Conservation (phyloP, 2,113 vertebrate species). For the Nyctereutes procyonoides region DNA sequence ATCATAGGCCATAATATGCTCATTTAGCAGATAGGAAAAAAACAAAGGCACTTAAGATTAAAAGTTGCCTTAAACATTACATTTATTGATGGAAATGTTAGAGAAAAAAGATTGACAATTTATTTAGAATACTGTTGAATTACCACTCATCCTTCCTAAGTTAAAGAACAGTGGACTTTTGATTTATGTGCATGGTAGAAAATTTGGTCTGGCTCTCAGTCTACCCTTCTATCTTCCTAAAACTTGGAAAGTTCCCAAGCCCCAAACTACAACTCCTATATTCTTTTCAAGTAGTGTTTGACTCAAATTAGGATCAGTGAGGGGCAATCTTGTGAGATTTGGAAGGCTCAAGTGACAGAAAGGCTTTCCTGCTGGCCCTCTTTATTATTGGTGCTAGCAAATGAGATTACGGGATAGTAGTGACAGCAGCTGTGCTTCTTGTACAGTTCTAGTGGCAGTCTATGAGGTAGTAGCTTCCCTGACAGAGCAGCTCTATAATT, state of each 20-base stretch:
- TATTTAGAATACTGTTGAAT: background rate
- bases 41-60: background rate
- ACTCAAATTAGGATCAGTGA: background rate
- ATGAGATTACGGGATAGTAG: rapidly evolving
- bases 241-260: background rate
- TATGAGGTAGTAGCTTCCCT: background rate
- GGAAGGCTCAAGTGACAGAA: background rate
- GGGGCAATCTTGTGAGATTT: background rate
- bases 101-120: background rate
- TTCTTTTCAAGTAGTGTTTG: background rate
- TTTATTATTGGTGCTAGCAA: background rate
- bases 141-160: background rate
- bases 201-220: background rate
- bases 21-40: slow-evolving; percentile 10
- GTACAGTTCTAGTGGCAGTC: background rate
- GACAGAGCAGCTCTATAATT: background rate
- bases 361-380: background rate
- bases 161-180: background rate
- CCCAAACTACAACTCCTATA: background rate
- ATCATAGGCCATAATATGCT: background rate
- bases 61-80: slow-evolving; percentile 13
- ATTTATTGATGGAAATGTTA: background rate
- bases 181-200: background rate
- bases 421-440: background rate
- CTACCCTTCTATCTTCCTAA: background rate